These are phyloP conservation scores for Pristis pectinata DNA, from an alignment of 2,797 vertebrate species.

Conservation along the genomic window DNA sequence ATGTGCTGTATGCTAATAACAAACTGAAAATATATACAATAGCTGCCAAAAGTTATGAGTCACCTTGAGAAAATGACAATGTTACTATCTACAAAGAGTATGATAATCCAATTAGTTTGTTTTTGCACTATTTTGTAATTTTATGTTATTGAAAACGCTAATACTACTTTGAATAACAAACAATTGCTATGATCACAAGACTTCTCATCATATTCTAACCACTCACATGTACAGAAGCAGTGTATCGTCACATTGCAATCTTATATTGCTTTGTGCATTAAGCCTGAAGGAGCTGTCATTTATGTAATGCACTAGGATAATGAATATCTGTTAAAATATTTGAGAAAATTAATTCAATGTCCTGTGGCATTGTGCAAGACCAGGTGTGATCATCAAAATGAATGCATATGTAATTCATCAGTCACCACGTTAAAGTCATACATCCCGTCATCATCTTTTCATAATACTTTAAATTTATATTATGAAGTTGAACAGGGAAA, in stretches of 20 bases:
- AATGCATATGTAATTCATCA: not conserved
- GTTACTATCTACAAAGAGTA: not conserved
- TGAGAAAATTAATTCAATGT: not conserved
- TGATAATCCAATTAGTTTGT: not conserved
- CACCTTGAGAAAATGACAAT: not conserved
- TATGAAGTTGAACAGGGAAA: not conserved
- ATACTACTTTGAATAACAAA: not conserved
- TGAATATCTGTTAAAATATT: not conserved
- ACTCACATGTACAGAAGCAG: not conserved
- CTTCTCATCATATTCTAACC: not conserved
- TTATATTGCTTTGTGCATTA: not conserved
- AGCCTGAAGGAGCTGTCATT: not conserved
- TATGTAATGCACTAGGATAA: not conserved
- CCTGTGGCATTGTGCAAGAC: not conserved
- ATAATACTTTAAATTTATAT: not conserved
- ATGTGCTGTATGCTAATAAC: not conserved
- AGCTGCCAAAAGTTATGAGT: not conserved
- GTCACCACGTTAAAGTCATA: not conserved
- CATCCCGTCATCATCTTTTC: not conserved
- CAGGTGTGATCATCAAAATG: not conserved
- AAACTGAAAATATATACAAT: not conserved
- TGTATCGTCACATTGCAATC: not conserved
- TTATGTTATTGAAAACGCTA: not conserved
- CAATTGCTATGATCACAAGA: not conserved
- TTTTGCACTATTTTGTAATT: not conserved